A percentile compares a stretch with the other conserved stretches of the same genome.
These are phyloP conservation scores for Bombus affinis DNA, from an alignment of 1,140 invertebrate species.

Conservation along the genomic window DNA sequence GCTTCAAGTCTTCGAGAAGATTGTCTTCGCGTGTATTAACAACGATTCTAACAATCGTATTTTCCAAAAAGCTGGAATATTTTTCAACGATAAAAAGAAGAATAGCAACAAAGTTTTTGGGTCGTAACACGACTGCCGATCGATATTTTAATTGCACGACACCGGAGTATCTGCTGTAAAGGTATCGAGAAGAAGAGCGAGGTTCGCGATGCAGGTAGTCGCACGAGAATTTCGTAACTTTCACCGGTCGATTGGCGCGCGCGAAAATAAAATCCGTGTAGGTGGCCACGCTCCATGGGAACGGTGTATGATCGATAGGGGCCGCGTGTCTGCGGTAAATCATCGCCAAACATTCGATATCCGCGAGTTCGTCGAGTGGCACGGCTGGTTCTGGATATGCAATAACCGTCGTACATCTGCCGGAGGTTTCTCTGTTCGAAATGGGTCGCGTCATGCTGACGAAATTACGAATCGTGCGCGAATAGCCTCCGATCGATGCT, in stretches of 20 bases:
- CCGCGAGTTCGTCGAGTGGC: neutral
- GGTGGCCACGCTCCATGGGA: neutral
- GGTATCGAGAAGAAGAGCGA: neutral
- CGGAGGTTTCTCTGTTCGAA: neutral
- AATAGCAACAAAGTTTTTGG: no score
- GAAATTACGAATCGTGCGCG: slow-evolving; percentile 16
- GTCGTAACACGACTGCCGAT: neutral
- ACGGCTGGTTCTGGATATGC: neutral
- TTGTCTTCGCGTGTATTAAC: no score
- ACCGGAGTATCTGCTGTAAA: no score
- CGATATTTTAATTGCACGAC: neutral
- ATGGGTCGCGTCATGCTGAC: neutral
- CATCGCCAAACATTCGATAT: slow-evolving; percentile 28
- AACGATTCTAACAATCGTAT: neutral
- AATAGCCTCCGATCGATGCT: neutral
- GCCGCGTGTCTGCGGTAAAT: neutral
- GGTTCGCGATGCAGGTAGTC: neutral
- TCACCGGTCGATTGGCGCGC: neutral
- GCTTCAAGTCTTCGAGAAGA: no score
- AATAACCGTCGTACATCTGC: slow-evolving; percentile 8
- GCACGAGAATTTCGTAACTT: slow-evolving; percentile 11
- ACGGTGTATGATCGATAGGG: slow-evolving; percentile 13
- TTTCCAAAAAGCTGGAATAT: neutral
- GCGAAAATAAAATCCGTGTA: neutral
- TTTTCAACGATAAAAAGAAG: neutral